These are phyloP conservation scores for Eristalinus sepulchralis DNA, from an alignment of 2,888 invertebrate species.

Conservation along the genomic window DNA sequence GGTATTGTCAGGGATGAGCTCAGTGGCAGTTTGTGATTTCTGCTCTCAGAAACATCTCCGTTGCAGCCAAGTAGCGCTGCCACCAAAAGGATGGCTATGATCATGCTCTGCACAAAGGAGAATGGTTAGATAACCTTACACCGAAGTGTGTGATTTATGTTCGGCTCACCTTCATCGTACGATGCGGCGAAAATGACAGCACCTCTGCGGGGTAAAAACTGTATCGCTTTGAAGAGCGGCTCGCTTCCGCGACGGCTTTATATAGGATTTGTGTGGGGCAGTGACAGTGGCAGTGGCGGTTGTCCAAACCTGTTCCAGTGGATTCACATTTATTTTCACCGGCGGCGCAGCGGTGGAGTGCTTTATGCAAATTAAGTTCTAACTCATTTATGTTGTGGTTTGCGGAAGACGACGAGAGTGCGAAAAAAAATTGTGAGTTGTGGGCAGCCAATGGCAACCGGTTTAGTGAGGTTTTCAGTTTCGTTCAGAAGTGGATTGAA, in stretches of 20 bases:
- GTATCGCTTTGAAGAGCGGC: background rate
- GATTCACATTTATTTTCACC: background rate
- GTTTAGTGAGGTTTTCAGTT: background rate
- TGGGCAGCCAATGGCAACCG: background rate
- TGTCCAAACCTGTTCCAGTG: slow-evolving; percentile 8
- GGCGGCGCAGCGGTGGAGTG: no score
- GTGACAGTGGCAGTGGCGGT: background rate
- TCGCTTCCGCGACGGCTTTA: slow-evolving; percentile 19
- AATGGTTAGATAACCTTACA: background rate
- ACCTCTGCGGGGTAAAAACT: background rate
- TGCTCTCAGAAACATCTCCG: slow-evolving; percentile 36
- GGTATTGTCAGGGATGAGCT: slow-evolving; percentile 32
- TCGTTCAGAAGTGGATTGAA: background rate
- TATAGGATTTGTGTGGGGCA: slow-evolving; percentile 26
- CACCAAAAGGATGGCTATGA: background rate
- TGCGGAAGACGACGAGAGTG: slow-evolving; percentile 33
- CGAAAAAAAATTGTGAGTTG: slow-evolving; percentile 4
- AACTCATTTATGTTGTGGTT: slow-evolving; percentile 6
- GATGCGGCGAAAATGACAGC: background rate
- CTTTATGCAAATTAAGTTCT: slow-evolving; percentile 26
- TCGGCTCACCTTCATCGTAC: background rate
- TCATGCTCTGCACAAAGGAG: slow-evolving; percentile 5
- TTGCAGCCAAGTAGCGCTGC: slow-evolving; percentile 19
- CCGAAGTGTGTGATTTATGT: background rate
- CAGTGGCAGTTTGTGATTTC: slow-evolving; percentile 28